Conservation (phyloP, 2,113 vertebrate genomes). For the Platichthys flesus region DNA sequence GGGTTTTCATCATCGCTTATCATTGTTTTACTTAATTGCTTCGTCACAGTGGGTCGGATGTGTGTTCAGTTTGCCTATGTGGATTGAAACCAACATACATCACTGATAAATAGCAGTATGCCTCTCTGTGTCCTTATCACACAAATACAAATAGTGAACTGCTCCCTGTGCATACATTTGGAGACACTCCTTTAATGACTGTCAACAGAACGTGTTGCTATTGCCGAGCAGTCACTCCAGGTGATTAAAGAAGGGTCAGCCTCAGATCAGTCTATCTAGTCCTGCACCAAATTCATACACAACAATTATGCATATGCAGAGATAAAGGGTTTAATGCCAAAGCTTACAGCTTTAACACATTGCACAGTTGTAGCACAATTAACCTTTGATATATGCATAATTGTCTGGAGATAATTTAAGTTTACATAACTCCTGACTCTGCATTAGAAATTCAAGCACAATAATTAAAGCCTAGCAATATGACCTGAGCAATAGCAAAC, state of each 20-base stretch:
- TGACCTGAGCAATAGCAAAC: not conserved
- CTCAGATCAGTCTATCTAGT: not conserved
- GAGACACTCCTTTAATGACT: not conserved
- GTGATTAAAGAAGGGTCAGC: slow-evolving; percentile 1
- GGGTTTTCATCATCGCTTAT: slow-evolving; percentile 64
- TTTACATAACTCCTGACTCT: not conserved
- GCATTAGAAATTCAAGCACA: slow-evolving; percentile 18
- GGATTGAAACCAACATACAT: not conserved
- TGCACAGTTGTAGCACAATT: slow-evolving; percentile 1
- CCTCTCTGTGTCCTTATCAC: slow-evolving; percentile 3
- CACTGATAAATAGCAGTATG: not conserved
- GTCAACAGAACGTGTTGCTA: not conserved
- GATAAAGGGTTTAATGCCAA: slow-evolving; percentile 17
- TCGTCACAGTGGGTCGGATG: slow-evolving; percentile 29
- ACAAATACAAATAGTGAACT: not conserved
- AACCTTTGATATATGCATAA: not conserved
- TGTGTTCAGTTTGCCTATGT: slow-evolving; percentile 15
- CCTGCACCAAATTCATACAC: not conserved
- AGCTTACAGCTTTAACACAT: not conserved
- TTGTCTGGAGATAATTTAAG: slow-evolving; percentile 11
- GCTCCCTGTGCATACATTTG: not conserved
- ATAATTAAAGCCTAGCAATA: not conserved
- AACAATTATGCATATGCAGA: not conserved
- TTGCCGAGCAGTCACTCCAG: not conserved
- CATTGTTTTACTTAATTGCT: slow-evolving; percentile 65